Evolutionary conservation across 2,797 vertebrate species (phyloP).

Genomic region (Chelon labrosus): DNA sequence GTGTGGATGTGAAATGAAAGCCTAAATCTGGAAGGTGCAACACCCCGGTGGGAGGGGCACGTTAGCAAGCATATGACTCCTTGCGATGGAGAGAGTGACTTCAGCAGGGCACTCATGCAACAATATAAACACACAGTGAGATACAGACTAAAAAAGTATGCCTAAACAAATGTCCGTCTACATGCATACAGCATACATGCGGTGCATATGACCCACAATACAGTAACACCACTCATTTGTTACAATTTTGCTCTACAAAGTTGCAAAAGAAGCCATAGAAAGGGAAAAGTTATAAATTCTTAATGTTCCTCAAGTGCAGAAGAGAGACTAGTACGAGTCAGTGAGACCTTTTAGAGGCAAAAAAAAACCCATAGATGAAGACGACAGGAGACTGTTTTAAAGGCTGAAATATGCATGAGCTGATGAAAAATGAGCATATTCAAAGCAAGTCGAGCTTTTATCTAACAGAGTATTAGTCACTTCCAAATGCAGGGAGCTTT

Average conservation of each 20-base stretch:
- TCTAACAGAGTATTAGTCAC: constrained; percentile 68
- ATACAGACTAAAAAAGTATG: neutral
- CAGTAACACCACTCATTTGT: constrained; percentile 25
- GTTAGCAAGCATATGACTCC: constrained; percentile 1
- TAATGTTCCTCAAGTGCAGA: constrained; percentile 50
- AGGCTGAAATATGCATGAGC: constrained; percentile 79
- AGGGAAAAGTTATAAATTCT: constrained; percentile 59
- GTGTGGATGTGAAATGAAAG: constrained; percentile 11
- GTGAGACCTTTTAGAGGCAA: constrained; percentile 60
- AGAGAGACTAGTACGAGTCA: constrained; percentile 35
- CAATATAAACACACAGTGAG: neutral
- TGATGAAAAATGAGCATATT: constrained; percentile 76
- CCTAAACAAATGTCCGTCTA: neutral
- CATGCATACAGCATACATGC: neutral
- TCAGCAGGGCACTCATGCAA: neutral
- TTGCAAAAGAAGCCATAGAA: constrained; percentile 26
- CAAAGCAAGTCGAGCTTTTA: constrained; percentile 72
- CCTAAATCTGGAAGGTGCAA: constrained; percentile 48
- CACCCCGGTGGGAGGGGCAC: constrained; percentile 26
- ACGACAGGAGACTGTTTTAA: constrained; percentile 68
- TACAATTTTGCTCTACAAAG: neutral
- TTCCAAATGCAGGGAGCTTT: constrained; percentile 49
- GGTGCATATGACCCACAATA: neutral
- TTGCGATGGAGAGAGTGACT: neutral
- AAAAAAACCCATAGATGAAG: constrained; percentile 60